phyloP scores from a whole-genome alignment of 2,113 vertebrate species.

The Ciconia maguari region DNA sequence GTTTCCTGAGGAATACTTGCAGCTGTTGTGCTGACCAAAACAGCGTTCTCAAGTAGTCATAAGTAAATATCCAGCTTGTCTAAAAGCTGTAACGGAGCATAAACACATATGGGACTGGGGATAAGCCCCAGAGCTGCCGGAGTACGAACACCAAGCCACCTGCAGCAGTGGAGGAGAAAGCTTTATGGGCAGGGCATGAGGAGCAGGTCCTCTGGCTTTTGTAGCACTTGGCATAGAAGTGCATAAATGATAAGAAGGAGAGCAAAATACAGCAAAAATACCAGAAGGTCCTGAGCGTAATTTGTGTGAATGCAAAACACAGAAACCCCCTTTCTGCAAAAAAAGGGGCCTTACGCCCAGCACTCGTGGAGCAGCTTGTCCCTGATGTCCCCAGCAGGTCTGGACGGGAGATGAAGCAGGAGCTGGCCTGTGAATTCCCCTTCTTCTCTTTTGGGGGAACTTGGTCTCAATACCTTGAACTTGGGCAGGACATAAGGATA shows the following conservation, averaged over 20 bases:
- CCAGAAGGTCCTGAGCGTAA: background rate
- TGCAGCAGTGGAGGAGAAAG: background rate
- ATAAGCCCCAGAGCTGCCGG: background rate
- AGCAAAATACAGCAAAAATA: background rate
- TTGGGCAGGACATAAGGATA: background rate
- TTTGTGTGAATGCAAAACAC: background rate
- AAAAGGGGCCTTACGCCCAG: background rate
- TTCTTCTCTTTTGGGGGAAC: background rate
- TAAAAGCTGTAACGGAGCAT: background rate
- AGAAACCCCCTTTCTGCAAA: background rate
- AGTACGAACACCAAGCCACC: background rate
- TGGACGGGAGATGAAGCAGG: background rate
- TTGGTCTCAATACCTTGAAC: background rate
- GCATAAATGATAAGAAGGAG: background rate
- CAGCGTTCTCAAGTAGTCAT: background rate
- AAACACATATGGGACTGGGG: rapidly evolving
- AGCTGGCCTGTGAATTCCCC: background rate
- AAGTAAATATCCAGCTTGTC: background rate
- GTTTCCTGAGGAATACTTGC: background rate
- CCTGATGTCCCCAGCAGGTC: background rate
- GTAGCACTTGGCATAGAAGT: background rate
- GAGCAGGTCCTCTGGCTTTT: background rate
- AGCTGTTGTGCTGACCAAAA: background rate
- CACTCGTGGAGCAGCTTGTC: rapidly evolving
- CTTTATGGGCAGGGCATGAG: background rate